Conservation (phyloP, 2,113 vertebrate species). For the Oryzias javanicus region DNA sequence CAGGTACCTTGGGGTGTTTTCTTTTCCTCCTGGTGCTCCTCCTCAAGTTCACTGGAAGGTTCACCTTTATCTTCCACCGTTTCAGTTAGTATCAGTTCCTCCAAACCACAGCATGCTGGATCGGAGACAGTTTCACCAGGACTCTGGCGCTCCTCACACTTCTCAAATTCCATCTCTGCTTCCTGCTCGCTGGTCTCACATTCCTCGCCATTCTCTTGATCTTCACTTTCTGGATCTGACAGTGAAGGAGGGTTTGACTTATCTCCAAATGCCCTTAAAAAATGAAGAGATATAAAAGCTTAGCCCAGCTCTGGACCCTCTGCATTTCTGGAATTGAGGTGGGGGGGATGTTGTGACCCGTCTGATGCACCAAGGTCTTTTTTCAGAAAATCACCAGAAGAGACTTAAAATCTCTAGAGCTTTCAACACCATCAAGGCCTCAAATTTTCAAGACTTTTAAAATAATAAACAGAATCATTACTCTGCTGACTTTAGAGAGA, state of each 20-base stretch:
- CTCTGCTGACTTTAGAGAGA: too few species aligned
- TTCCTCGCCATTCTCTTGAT: constrained; percentile 34
- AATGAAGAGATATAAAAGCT: background rate
- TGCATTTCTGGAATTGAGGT: too few species aligned
- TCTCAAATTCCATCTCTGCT: constrained; percentile 32
- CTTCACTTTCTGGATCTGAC: constrained; percentile 59
- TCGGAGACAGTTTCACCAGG: constrained; percentile 20
- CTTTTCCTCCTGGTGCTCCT: constrained; percentile 59
- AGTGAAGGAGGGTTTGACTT: constrained; percentile 86
- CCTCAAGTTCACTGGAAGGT: constrained; percentile 32
- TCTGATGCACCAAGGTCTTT: too few species aligned
- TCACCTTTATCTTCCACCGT: constrained; percentile 35
- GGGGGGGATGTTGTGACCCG: too few species aligned
- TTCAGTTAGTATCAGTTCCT: constrained; percentile 58
- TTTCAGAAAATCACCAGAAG: too few species aligned
- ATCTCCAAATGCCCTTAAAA: constrained; percentile 87
- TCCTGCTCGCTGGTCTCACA: constrained; percentile 28
- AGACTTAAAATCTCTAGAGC: too few species aligned
- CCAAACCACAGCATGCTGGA: constrained; percentile 42
- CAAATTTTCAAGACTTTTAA: too few species aligned
- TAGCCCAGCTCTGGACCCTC: too few species aligned
- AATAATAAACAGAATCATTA: too few species aligned
- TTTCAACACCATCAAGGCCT: too few species aligned
- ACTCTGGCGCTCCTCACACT: constrained; percentile 40
- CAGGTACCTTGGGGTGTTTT: constrained; percentile 84